Evolutionary conservation across 2,797 vertebrate species (phyloP).

Genomic region (Astyanax mexicanus): DNA sequence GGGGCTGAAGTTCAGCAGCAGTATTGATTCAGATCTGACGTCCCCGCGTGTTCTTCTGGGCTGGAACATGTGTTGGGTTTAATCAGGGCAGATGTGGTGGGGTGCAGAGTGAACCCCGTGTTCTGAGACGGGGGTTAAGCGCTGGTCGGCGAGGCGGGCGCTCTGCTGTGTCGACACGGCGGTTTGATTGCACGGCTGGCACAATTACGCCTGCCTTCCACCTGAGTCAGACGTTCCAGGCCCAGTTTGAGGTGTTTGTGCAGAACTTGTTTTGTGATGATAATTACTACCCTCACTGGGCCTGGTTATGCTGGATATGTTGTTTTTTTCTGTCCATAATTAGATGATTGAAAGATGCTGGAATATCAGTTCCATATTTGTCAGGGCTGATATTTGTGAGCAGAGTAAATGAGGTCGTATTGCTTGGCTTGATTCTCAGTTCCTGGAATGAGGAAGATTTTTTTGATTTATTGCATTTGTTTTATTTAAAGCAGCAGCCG

Average conservation of each 20-base stretch:
- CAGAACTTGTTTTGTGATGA: constrained; percentile 34
- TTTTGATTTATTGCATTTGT: too few species aligned
- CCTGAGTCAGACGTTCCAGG: constrained; percentile 53
- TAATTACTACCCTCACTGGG: constrained; percentile 42
- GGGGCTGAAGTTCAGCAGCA: constrained; percentile 46
- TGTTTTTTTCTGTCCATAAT: constrained; percentile 12
- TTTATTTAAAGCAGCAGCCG: too few species aligned
- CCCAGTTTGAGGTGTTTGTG: constrained; percentile 47
- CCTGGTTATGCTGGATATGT: not conserved
- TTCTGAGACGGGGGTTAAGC: constrained; percentile 43
- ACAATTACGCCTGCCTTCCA: constrained; percentile 46
- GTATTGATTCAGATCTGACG: constrained; percentile 63
- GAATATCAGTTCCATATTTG: constrained; percentile 28
- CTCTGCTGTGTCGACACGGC: constrained; percentile 30
- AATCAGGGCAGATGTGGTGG: constrained; percentile 60
- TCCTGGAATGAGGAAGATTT: constrained; percentile 46
- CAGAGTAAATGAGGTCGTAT: constrained; percentile 42
- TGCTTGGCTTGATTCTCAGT: constrained; percentile 46
- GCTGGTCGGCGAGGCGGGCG: constrained; percentile 5
- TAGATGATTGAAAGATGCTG: constrained; percentile 38
- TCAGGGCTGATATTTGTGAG: constrained; percentile 31
- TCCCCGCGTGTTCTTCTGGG: constrained; percentile 48
- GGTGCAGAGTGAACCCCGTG: constrained; percentile 52
- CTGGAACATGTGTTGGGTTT: constrained; percentile 58
- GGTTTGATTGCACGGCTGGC: constrained; percentile 45